Evolutionary conservation across 2,797 vertebrate species (phyloP).

Genomic region (Natrix natrix): DNA sequence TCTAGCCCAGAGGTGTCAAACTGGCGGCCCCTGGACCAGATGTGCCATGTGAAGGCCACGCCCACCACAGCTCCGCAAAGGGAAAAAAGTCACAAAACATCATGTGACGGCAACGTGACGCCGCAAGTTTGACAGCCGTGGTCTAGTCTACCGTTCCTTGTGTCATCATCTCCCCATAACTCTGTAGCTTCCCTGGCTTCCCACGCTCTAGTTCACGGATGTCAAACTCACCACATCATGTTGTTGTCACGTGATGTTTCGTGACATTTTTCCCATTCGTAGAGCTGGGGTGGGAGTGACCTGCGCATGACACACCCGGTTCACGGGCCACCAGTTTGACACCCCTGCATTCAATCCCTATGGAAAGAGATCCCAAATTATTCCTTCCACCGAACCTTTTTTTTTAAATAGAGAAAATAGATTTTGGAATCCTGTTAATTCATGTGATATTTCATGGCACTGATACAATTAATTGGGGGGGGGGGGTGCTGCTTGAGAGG

Average conservation of each 20-base stretch:
- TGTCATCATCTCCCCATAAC: background rate
- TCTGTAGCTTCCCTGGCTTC: background rate
- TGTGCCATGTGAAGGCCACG: no score
- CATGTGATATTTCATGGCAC: background rate
- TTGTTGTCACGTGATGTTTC: no score
- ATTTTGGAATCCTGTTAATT: background rate
- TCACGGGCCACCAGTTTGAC: no score
- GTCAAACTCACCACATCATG: no score
- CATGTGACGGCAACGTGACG: no score
- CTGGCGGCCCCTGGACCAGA: no score
- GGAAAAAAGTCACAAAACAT: no score
- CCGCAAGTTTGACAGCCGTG: no score
- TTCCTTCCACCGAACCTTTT: background rate
- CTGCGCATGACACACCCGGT: no score
- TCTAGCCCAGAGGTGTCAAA: background rate
- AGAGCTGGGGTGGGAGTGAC: no score
- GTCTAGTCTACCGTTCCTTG: background rate
- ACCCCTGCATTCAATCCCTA: background rate
- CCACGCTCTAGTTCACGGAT: background rate
- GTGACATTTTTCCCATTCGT: no score
- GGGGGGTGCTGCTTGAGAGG: background rate
- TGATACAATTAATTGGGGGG: background rate
- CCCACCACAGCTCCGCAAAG: no score
- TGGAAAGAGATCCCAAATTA: background rate
- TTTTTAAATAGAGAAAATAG: background rate